These are phyloP conservation scores for Ornithoptera priamus DNA, from an alignment of 2,888 invertebrate genomes.

Conservation along the genomic window DNA sequence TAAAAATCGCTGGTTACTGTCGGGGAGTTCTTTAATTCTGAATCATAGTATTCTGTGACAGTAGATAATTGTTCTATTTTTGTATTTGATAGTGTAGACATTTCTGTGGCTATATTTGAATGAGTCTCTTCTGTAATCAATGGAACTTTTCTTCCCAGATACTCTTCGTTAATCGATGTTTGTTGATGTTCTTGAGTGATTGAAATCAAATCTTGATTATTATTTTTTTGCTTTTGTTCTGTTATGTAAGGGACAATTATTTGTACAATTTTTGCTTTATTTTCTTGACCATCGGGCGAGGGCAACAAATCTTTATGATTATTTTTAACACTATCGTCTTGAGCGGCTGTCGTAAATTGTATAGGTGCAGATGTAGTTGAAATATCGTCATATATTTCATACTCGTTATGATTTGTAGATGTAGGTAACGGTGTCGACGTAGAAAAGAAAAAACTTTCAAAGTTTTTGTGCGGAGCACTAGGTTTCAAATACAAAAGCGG, in stretches of 20 bases:
- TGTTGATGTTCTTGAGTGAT: constrained; percentile 62
- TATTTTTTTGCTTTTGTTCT: constrained; percentile 32
- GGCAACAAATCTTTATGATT: constrained; percentile 48
- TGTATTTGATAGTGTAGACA: constrained; percentile 47
- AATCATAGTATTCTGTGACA: constrained; percentile 73
- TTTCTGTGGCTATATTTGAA: constrained; percentile 47
- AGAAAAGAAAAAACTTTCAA: constrained; percentile 62
- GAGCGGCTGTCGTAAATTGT: constrained; percentile 39
- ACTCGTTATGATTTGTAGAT: constrained; percentile 57
- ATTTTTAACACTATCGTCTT: constrained; percentile 56
- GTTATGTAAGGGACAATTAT: constrained; percentile 90
- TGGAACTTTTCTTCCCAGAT: constrained; percentile 75
- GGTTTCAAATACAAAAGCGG: constrained; percentile 79
- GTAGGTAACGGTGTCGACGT: constrained; percentile 53
- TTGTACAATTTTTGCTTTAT: constrained; percentile 84
- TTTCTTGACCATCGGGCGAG: constrained; percentile 48
- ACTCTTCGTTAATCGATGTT: constrained; percentile 50
- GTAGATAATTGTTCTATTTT: constrained; percentile 53
- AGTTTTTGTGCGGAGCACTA: constrained; percentile 77
- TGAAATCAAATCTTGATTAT: constrained; percentile 47
- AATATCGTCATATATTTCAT: constrained; percentile 69
- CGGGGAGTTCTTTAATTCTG: constrained; percentile 68
- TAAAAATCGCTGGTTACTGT: constrained; percentile 60
- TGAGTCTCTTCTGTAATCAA: constrained; percentile 50
- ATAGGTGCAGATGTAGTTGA: constrained; percentile 53